Conservation (phyloP, 1,140 invertebrate genomes). For the Lordiphosa mommai region DNA sequence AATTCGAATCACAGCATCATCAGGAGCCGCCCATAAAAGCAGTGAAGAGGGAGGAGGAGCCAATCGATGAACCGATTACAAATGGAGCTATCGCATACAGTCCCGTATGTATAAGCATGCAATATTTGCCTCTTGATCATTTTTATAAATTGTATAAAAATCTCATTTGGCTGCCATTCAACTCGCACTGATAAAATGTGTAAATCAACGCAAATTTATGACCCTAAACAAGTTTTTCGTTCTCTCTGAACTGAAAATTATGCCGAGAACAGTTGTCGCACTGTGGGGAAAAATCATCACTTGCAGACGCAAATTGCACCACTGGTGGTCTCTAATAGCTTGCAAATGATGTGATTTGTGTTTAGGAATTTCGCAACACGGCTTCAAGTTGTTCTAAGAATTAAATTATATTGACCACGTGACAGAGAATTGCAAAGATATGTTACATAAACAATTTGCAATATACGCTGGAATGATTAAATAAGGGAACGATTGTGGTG, state of each 20-base stretch:
- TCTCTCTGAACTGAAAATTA: conserved; percentile 10
- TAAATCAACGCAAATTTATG: conserved; percentile 55
- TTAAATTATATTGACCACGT: not conserved
- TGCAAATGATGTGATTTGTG: too few species aligned
- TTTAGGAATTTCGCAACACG: not conserved
- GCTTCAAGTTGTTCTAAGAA: not conserved
- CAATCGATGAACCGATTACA: conserved; percentile 11
- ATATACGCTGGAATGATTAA: too few species aligned
- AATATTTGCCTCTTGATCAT: conserved; percentile 6
- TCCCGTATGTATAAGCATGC: conserved; percentile 5
- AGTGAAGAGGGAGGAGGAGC: conserved; percentile 18
- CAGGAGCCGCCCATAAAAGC: conserved; percentile 42
- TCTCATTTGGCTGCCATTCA: conserved; percentile 50
- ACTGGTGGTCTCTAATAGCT: not conserved
- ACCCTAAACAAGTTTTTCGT: conserved; percentile 49
- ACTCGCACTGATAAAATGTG: conserved; percentile 42
- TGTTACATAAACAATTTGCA: too few species aligned
- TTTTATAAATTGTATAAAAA: conserved; percentile 40
- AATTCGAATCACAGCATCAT: conserved; percentile 59
- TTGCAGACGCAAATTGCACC: conserved; percentile 27
- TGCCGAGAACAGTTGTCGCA: conserved; percentile 13
- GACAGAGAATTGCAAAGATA: too few species aligned
- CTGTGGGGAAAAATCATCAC: conserved; percentile 31
- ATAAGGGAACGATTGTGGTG: too few species aligned
- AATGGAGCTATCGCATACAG: conserved; percentile 23